phyloP scores from a whole-genome alignment of 2,888 invertebrate species.

The Agrilus cyanescens region DNA sequence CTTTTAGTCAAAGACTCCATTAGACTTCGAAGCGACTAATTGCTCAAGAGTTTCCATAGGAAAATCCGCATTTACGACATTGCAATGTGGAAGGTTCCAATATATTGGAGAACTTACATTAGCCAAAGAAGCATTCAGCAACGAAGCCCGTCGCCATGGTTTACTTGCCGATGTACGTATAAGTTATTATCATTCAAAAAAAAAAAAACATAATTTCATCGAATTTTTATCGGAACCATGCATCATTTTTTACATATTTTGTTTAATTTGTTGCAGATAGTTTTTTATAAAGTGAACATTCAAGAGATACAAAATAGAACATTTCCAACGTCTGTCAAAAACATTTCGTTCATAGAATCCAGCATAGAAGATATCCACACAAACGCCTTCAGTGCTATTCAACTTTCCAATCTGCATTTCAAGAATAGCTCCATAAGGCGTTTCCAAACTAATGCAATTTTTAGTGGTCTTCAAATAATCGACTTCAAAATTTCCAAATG shows the following conservation, averaged over 20 bases:
- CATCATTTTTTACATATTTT: conserved; percentile 3
- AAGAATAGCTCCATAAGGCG: conserved; percentile 48
- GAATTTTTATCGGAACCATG: too few relatives aligned
- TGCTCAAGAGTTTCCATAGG: conserved; percentile 48
- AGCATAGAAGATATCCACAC: conserved; percentile 44
- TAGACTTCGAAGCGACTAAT: conserved; percentile 47
- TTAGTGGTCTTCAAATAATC: conserved; percentile 47
- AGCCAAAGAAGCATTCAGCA: conserved; percentile 48
- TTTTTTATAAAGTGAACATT: conserved; percentile 47
- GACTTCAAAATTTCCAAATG: conserved; percentile 49
- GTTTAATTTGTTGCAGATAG: conserved; percentile 42
- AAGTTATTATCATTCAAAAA: not conserved
- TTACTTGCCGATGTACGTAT: conserved; percentile 40
- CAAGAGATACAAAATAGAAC: conserved; percentile 47
- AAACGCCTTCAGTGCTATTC: conserved; percentile 55
- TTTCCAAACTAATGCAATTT: conserved; percentile 53
- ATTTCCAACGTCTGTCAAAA: conserved; percentile 53
- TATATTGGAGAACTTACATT: conserved; percentile 46
- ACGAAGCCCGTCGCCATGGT: conserved; percentile 54
- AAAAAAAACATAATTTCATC: conserved; percentile 1
- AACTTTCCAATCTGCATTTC: conserved; percentile 49
- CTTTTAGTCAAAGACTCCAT: conserved; percentile 39
- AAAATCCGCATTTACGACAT: conserved; percentile 53
- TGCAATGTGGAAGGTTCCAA: conserved; percentile 46
- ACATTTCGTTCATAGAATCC: conserved; percentile 43